Percentiles rank a stretch among this genome's conserved stretches.
Conservation (phyloP, 2,888 invertebrate genomes). For the Sialis lutaria region DNA sequence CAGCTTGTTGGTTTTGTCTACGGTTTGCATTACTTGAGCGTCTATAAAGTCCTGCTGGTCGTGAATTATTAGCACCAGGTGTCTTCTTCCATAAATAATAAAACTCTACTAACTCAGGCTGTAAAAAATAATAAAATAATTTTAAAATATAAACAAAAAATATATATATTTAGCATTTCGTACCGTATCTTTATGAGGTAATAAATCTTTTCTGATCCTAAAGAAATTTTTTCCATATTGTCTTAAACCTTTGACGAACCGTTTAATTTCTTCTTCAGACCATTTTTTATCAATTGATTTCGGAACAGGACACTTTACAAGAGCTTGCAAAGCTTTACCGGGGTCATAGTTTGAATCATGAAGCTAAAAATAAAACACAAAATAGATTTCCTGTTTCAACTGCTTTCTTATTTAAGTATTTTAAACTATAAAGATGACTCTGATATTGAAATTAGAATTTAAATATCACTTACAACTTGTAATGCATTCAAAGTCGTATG, state of each 20-base stretch:
- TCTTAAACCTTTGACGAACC: constrained; percentile 94
- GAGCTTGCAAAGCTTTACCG: constrained; percentile 85
- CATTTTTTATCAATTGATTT: constrained; percentile 96
- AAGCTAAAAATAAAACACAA: constrained; percentile 34
- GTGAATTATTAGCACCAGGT: constrained; percentile 89
- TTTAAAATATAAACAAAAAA: neutral
- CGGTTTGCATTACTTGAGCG: constrained; percentile 31
- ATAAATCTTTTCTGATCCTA: constrained; percentile 86
- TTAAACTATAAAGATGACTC: neutral
- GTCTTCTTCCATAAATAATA: constrained; percentile 99
- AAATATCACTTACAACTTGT: constrained; percentile 51
- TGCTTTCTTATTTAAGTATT: neutral
- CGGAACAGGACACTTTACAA: constrained; percentile 93
- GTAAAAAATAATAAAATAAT: constrained; percentile 12
- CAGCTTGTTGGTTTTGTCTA: constrained; percentile 36
- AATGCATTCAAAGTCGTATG: constrained; percentile 95
- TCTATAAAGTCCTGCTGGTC: constrained; percentile 54
- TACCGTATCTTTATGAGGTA: constrained; percentile 92
- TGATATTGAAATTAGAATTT: neutral
- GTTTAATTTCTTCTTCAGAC: constrained; percentile 95
- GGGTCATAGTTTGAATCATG: constrained; percentile 96
- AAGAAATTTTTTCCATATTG: constrained; percentile 99
- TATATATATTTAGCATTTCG: constrained; percentile 16
- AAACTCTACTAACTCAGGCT: constrained; percentile 93
- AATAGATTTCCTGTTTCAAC: constrained; percentile 6